phyloP scores from a whole-genome alignment of 2,113 vertebrate species.

The Entosphenus tridentatus region DNA sequence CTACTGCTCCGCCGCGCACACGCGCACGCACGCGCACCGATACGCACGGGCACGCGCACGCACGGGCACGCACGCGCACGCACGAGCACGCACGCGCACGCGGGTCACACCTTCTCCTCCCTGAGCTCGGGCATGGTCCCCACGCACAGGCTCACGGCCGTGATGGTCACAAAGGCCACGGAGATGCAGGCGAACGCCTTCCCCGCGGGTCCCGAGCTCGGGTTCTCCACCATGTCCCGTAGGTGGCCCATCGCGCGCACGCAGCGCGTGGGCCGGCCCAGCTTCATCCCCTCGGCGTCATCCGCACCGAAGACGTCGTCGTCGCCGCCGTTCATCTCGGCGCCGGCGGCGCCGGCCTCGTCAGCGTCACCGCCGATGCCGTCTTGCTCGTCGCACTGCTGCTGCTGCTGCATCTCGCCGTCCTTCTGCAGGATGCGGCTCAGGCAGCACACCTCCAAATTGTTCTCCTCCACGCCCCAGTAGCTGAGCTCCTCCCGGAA shows the following conservation, averaged over 20 bases:
- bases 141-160: conserved; percentile 81
- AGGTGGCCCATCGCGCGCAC: conserved; percentile 24
- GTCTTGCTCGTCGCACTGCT: not conserved
- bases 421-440: conserved; percentile 64
- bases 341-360: not conserved
- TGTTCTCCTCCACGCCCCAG: conserved; percentile 84
- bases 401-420: conserved; percentile 39
- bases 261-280: conserved; percentile 13
- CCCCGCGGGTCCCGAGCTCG: conserved; percentile 78
- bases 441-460: conserved; percentile 74
- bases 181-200: conserved; percentile 94
- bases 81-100: too few species aligned
- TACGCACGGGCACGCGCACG: too few species aligned
- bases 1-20: too few species aligned
- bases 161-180: conserved; percentile 85
- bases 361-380: not conserved
- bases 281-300: conserved; percentile 25
- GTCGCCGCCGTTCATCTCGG: conserved; percentile 43
- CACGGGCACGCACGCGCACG: too few species aligned
- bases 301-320: conserved; percentile 36
- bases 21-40: too few species aligned
- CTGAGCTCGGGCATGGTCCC: conserved; percentile 90
- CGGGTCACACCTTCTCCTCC: conserved; percentile 38
- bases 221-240: conserved; percentile 90
- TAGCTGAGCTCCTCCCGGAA: conserved; percentile 90